Conservation (phyloP, 2,113 vertebrate genomes). For the Calidris pugnax region DNA sequence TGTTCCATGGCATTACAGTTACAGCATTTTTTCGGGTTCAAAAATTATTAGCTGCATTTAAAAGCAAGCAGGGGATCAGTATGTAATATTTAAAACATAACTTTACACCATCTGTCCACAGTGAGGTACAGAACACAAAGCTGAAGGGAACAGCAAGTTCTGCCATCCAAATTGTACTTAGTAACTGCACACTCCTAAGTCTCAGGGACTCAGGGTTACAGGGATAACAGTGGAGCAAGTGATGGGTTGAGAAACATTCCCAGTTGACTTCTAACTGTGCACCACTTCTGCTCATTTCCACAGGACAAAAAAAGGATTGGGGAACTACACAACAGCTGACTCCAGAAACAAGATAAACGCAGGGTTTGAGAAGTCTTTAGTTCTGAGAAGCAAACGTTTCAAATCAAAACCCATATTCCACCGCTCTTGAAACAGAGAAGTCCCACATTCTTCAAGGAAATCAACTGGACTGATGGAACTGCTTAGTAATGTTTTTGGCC, state of each 20-base stretch:
- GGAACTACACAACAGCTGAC: background rate
- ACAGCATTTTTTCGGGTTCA: background rate
- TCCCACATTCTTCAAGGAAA: background rate
- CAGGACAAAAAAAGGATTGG: background rate
- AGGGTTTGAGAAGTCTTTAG: background rate
- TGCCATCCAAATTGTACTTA: background rate
- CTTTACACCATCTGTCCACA: background rate
- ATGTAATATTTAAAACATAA: background rate
- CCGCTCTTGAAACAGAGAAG: background rate
- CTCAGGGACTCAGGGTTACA: background rate
- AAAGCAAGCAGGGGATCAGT: background rate
- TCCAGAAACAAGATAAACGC: background rate
- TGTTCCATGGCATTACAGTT: background rate
- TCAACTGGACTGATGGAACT: background rate
- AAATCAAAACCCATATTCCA: background rate
- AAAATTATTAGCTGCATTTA: background rate
- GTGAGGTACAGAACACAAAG: background rate
- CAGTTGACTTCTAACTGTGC: background rate
- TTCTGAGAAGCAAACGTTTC: background rate
- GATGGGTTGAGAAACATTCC: background rate
- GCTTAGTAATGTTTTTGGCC: background rate
- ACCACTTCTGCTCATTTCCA: background rate
- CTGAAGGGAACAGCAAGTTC: constrained; percentile 1
- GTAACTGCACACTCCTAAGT: background rate
- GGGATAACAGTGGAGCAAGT: background rate